Evolutionary conservation across 2,113 vertebrate species (phyloP).

Genomic region (Diphyllodes magnificus): DNA sequence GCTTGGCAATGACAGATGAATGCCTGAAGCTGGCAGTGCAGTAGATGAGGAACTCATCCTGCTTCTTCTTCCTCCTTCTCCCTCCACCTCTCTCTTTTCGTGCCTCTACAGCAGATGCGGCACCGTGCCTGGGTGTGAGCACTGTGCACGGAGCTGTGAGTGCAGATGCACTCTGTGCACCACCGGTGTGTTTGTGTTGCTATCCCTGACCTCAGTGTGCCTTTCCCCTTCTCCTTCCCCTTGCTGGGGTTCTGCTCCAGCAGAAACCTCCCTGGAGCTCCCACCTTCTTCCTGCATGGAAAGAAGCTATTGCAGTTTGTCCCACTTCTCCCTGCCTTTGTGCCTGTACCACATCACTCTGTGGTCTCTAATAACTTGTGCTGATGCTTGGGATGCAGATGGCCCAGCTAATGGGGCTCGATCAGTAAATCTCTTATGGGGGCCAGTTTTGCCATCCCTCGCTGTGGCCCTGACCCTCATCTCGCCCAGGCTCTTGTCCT

Average conservation of each 20-base stretch:
- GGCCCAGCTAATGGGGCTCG: constrained; percentile 19
- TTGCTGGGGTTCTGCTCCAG: neutral
- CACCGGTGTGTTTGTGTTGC: rapidly evolving
- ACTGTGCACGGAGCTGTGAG: rapidly evolving
- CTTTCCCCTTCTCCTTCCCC: neutral
- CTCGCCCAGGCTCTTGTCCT: neutral
- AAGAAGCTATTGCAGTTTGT: neutral
- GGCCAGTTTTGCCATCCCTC: neutral
- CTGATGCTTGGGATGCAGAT: constrained; percentile 43
- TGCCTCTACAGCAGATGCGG: neutral
- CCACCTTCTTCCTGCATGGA: neutral
- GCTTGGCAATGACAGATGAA: neutral
- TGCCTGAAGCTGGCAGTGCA: neutral
- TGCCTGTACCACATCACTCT: neutral
- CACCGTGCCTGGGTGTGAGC: rapidly evolving
- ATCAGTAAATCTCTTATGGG: constrained; percentile 49
- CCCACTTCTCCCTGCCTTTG: neutral
- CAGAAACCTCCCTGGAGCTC: neutral
- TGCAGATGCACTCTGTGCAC: neutral
- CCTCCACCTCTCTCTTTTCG: neutral
- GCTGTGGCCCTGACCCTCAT: neutral
- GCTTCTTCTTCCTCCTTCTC: neutral
- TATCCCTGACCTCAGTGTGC: rapidly evolving
- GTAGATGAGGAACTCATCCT: neutral
- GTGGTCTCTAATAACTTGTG: neutral